Conservation (phyloP, 2,797 vertebrate species). For the Ibycter americanus region DNA sequence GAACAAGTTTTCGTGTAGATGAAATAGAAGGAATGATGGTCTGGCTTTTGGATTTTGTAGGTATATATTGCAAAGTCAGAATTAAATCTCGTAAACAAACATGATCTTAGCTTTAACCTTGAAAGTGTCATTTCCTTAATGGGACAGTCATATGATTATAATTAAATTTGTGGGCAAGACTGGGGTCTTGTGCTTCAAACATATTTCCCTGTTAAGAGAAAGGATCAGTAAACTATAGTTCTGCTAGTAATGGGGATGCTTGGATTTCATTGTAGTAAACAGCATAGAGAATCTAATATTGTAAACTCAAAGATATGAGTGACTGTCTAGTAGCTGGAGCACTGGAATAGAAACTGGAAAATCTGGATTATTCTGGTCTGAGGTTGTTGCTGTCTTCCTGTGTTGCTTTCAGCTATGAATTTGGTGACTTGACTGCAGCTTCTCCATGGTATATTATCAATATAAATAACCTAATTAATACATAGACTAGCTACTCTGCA, state of each 20-base stretch:
- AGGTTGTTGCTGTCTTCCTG: not conserved
- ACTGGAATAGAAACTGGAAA: not conserved
- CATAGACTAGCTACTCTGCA: not conserved
- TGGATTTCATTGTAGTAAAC: not conserved
- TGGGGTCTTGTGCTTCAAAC: not conserved
- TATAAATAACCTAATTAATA: not conserved
- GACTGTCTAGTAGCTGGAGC: not conserved
- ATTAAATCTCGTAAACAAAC: not conserved
- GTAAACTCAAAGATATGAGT: not conserved
- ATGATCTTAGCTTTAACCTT: not conserved
- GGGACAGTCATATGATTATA: not conserved
- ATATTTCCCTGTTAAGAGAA: not conserved
- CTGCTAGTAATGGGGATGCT: not conserved
- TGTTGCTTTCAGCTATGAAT: not conserved
- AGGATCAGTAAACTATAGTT: not conserved
- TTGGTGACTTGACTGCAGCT: not conserved
- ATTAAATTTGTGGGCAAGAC: not conserved
- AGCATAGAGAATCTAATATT: not conserved
- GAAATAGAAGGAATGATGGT: not conserved
- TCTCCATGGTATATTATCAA: not conserved
- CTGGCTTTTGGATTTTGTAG: not conserved
- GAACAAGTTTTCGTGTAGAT: not conserved
- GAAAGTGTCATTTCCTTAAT: not conserved
- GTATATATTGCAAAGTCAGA: not conserved
- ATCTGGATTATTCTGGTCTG: not conserved